Conservation (phyloP, 23 tunicate genomes). For the Ascidia mentula region DNA sequence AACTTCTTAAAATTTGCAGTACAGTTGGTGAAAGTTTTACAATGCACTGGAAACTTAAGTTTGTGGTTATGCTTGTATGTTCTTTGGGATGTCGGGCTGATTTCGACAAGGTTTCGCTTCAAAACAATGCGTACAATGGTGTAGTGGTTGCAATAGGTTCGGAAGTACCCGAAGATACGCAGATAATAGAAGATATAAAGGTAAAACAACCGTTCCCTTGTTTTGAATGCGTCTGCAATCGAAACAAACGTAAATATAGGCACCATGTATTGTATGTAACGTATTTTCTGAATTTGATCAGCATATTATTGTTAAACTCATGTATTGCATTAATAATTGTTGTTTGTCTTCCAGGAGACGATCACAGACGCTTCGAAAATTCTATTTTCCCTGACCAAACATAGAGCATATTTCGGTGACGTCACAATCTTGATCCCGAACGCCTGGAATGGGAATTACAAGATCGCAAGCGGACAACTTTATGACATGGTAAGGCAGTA, state of each 20-base stretch:
- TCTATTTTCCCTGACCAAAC: constrained; percentile 30
- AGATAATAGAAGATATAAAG: background rate
- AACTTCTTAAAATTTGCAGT: too few relatives aligned
- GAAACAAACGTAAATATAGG: too few relatives aligned
- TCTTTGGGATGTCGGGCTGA: background rate
- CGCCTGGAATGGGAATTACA: constrained; percentile 26
- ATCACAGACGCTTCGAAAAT: constrained; percentile 40
- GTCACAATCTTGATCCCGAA: constrained; percentile 60
- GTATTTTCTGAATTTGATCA: too few relatives aligned
- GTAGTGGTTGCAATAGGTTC: background rate
- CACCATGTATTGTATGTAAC: too few relatives aligned
- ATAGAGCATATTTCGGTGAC: constrained; percentile 35
- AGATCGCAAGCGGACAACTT: background rate
- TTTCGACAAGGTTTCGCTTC: background rate
- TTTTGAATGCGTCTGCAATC: too few relatives aligned
- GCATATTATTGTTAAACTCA: too few relatives aligned
- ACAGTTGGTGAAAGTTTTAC: too few relatives aligned
- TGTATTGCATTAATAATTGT: too few relatives aligned
- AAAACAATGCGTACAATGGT: background rate
- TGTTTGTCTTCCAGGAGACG: too few relatives aligned
- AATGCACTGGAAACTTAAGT: too few relatives aligned
- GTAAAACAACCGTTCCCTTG: too few relatives aligned
- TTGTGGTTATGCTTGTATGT: too few relatives aligned
- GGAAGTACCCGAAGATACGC: background rate
- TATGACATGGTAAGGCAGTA: constrained; percentile 6